Evolutionary conservation across 2,797 vertebrate genomes (phyloP), one percentile per base, ranked within the genome.

Genomic region (Pseudopleuronectes americanus): DNA sequence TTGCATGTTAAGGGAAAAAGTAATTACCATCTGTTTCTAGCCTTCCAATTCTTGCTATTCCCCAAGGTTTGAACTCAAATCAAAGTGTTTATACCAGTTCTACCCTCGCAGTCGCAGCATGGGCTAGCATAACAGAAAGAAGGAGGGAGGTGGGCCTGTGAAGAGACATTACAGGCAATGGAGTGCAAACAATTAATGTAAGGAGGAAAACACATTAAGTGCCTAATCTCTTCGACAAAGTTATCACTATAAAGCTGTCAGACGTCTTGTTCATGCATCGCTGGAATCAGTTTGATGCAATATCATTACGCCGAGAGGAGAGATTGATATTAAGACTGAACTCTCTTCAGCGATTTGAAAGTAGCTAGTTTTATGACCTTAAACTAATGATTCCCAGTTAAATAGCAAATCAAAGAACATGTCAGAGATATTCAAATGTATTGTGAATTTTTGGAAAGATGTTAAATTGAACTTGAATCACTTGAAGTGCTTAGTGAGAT

Each of bases 101-200:
- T 83, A 70, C 73, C 69, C 81, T 89, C 74, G 59, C 69, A 86
- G 77, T 80, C 83, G 69, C 89, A 90, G 88, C 91, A 90, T 91
- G 90, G 81, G 83, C 69, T 77, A 86, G 78, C 80, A 87, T 69
- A 85, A 77, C 70, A 71, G 76, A 79, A 74, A 80, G 56, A 31
- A 63, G 60, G 73, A 77, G 75, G 83, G 85, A 83, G 86, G 87
- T 76, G 80, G 84, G 85, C 79, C 73, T 74, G 66, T 14, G 67
- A 72, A 61, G 65, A 91, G 78, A 89, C 88, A 92, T 90, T 87
- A 89, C 62, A 88, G 83, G 90, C 89, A 93, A 89, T 90, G 91
- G 88, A 92, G 90, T 92, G 92, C 87, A 92, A 89, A 94, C 88
- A 93, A 93, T 94, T 92, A 93, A 92, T 91, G 84, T 89, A 90